Evolutionary conservation across 2,113 vertebrate species (phyloP), one percentile per base, ranked within the genome.

Genomic region (Rhegmatorhina hoffmannsi): DNA sequence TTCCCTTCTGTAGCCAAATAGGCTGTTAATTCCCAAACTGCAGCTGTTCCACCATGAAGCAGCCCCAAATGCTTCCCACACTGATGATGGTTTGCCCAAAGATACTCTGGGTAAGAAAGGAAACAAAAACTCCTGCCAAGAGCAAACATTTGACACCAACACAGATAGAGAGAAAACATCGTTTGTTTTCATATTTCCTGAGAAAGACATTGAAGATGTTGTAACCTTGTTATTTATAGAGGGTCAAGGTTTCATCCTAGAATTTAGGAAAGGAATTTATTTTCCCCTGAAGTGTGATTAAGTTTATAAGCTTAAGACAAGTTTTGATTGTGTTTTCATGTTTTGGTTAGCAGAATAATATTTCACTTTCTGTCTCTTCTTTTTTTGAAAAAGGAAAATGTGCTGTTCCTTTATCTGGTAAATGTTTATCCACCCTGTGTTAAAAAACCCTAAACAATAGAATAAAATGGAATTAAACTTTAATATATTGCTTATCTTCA

Each of bases 401-500:
- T 90, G 84, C 93, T 89, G 80, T 77, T 94, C 94, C 43, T 91
- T 92, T 96, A 52, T 84, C 52, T 79, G 59, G 84, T 96, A 97
- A 97, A 97, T 97, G 84, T 97, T 98, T 97, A 97, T 87, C 76
- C 58, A 7, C 90, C 83, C 94, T 76, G 86, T 81, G 84, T 70
- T 94, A 76, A 93, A 96, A 60, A 16, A 0, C 20, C 36, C 43
- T 94, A 97, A 98, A 96, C 92, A 96, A 96, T 68, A 92, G 90
- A 95, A 97, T 83, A 91, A 97, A 96, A 94, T 96, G 63, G 96
- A 97, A 98, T 98, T 96, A 97, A 96, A 96, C 82, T 94, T 97
- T 94, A 97, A 97, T 97, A 96, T 95, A 96, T 93, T 95, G 89
- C 93, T 97, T 95, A 94, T 97, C 94, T 96, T 94, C 86, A 87